These are phyloP conservation scores for Hyperoplus immaculatus DNA, from an alignment of 2,797 vertebrate genomes.

Conservation along the genomic window DNA sequence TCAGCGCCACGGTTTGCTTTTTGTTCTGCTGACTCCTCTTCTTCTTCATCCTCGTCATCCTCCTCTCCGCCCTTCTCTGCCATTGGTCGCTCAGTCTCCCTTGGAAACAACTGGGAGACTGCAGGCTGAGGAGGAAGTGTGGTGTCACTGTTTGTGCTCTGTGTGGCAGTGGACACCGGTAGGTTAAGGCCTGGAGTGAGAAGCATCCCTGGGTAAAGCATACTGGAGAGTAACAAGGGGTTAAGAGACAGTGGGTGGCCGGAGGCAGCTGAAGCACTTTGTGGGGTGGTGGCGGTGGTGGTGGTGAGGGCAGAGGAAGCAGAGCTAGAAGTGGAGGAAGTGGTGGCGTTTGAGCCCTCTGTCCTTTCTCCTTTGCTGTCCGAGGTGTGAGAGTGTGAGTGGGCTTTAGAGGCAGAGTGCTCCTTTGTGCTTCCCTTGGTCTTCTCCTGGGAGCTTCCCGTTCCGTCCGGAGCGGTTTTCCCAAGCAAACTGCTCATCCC, in stretches of 20 bases:
- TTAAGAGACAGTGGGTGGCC: slow-evolving; percentile 92
- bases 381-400: slow-evolving; percentile 82
- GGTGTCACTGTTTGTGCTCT: slow-evolving; percentile 90
- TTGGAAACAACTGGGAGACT: slow-evolving; percentile 82
- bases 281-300: slow-evolving; percentile 76
- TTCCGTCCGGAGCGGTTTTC: slow-evolving; percentile 85
- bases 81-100: slow-evolving; percentile 73
- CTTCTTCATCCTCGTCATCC: slow-evolving; percentile 87
- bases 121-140: slow-evolving; percentile 73
- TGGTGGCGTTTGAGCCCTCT: slow-evolving; percentile 87
- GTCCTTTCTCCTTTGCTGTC: slow-evolving; percentile 96
- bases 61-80: slow-evolving; percentile 84
- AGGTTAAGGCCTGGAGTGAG: slow-evolving; percentile 99
- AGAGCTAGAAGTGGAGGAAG: slow-evolving; percentile 88
- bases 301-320: slow-evolving; percentile 80
- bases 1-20: slow-evolving; percentile 96
- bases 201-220: slow-evolving; percentile 99
- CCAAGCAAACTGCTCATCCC: slow-evolving; percentile 90
- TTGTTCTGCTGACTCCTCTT: slow-evolving; percentile 89
- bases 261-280: slow-evolving; percentile 88
- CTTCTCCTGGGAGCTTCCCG: slow-evolving; percentile 82
- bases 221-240: slow-evolving; percentile 97
- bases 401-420: slow-evolving; percentile 60
- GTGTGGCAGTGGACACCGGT: slow-evolving; percentile 90
- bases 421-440: slow-evolving; percentile 82